phyloP scores from a whole-genome alignment of 2,888 invertebrate species.

The Gibbula magus region DNA sequence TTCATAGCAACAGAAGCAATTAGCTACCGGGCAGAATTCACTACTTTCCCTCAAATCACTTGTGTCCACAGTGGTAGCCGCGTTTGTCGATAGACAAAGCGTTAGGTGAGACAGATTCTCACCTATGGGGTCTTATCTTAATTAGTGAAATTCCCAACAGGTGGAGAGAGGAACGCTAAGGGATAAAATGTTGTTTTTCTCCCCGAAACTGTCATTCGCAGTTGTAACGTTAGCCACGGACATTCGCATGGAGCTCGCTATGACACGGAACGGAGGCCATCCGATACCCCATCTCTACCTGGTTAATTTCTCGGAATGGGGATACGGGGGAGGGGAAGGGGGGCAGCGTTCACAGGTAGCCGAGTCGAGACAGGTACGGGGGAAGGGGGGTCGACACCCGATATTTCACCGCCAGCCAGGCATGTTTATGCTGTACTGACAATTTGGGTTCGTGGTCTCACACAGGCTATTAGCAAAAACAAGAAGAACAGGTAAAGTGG shows the following conservation, averaged over 20 bases:
- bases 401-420: not conserved
- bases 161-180: not conserved
- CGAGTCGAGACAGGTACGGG: not conserved
- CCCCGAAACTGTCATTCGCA: not conserved
- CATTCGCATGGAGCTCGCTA: not conserved
- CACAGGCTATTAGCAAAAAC: constrained; percentile 10
- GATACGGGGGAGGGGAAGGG: not conserved
- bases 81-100: not conserved
- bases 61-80: constrained; percentile 17
- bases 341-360: not conserved
- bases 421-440: not conserved
- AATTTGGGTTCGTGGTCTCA: not conserved
- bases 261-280: not conserved
- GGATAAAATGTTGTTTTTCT: not conserved
- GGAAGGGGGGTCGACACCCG: not conserved
- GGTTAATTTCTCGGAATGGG: constrained; percentile 3
- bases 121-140: constrained; percentile 22
- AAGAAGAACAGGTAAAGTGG: not conserved
- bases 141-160: constrained; percentile 19
- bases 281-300: not conserved
- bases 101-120: not conserved
- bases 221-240: not conserved
- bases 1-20: constrained; percentile 1
- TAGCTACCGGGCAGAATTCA: constrained; percentile 10
- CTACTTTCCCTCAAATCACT: not conserved